These are phyloP conservation scores for Drosophila littoralis DNA, from an alignment of 1,140 invertebrate species.

Conservation along the genomic window DNA sequence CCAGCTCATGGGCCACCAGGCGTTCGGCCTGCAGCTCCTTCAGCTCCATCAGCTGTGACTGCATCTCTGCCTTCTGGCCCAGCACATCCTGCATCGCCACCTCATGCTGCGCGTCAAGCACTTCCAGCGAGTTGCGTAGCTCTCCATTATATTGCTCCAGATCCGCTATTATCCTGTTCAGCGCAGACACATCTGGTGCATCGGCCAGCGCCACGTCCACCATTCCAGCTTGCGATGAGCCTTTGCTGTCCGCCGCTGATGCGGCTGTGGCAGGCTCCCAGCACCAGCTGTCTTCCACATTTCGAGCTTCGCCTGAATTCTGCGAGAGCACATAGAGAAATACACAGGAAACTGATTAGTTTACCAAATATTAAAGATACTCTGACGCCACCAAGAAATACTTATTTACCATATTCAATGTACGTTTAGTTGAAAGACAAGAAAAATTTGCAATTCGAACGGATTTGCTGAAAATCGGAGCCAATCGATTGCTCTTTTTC, in stretches of 20 bases:
- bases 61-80: slow-evolving; percentile 87
- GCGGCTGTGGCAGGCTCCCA: slow-evolving; percentile 84
- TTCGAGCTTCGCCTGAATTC: slow-evolving; percentile 57
- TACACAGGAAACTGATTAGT: neutral
- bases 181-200: slow-evolving; percentile 79
- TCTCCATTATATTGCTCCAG: slow-evolving; percentile 80
- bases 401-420: too few species aligned
- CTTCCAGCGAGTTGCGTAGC: slow-evolving; percentile 87
- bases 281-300: slow-evolving; percentile 86
- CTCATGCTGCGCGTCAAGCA: slow-evolving; percentile 90
- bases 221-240: slow-evolving; percentile 20
- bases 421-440: too few species aligned
- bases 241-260: neutral
- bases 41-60: slow-evolving; percentile 85
- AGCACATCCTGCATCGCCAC: slow-evolving; percentile 88
- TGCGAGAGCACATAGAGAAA: slow-evolving; percentile 7
- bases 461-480: too few species aligned
- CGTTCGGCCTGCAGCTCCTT: slow-evolving; percentile 63
- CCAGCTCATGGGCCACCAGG: slow-evolving; percentile 66
- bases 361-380: too few species aligned
- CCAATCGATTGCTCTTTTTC: too few species aligned
- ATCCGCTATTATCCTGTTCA: slow-evolving; percentile 81
- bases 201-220: slow-evolving; percentile 57
- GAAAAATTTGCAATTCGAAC: too few species aligned
- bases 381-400: too few species aligned